Percentiles rank a stretch among this genome's conserved stretches.
phyloP scores from a whole-genome alignment of 2,797 vertebrate species.

The Phaenicophaeus curvirostris region DNA sequence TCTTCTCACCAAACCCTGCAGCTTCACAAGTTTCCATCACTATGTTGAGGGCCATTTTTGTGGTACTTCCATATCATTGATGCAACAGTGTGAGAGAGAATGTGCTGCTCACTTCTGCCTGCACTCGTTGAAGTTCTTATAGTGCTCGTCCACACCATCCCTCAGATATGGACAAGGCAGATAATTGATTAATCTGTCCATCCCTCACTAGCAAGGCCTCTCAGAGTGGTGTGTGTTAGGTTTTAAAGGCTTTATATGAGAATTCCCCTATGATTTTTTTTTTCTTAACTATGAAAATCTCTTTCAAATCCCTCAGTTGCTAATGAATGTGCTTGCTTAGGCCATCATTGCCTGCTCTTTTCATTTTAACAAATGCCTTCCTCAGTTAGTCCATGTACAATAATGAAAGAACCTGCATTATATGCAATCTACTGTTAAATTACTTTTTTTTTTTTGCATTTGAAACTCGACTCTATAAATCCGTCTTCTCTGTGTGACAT shows the following conservation, averaged over 20 bases:
- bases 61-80: neutral
- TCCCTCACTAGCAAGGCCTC: neutral
- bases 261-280: neutral
- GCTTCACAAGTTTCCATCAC: neutral
- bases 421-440: conserved; percentile 14
- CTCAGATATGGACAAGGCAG: neutral
- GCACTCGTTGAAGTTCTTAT: neutral
- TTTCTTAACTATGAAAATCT: neutral
- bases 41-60: neutral
- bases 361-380: neutral
- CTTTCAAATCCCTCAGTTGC: neutral
- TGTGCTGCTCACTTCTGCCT: neutral
- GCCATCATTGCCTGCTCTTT: neutral
- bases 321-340: neutral
- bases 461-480: neutral
- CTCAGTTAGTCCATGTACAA: neutral
- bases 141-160: neutral
- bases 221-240: neutral
- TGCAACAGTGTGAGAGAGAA: neutral
- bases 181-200: neutral
- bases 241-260: neutral
- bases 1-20: neutral
- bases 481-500: neutral
- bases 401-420: neutral
- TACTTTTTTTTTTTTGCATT: neutral